Base-by-base conservation (phyloP, 1,140 invertebrate genomes). In the Contarinia nasturtii region DNA sequence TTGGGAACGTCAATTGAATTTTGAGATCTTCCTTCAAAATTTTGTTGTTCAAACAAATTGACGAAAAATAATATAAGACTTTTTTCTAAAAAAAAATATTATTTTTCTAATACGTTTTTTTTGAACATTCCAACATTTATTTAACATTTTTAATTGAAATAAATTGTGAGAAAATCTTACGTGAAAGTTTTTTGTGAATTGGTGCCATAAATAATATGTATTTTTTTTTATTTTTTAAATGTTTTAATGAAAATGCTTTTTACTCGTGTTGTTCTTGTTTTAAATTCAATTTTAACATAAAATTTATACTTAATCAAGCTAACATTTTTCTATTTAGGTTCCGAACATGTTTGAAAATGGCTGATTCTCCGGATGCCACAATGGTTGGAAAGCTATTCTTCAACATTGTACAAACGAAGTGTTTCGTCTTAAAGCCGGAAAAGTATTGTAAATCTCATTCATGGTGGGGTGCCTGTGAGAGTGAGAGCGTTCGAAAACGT, bases 341-440 rank as follows among this genome's bases (percentile, higher is more conserved):
- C 61, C 79, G 88, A 45, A 78, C 86, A 2, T 96, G 91, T 57
- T 67, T 96, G 48, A 92, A 92, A 59, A 76, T 86, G 65, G 79
- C 86, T 0, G 74, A 78, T 49, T 84, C 86, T 0, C 79, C 80
- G 3, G 76, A 86, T 1, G 80, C 89, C 0, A 87, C 90, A 57
- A 74, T 93, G 50, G 86, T 95, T 54, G 90, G 91, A 2, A 86
- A 86, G 57, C 68, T 95, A 7, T 95, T 91, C 68, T 96, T 96
- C 71, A 91, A 94, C 61, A 71, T 93, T 1, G 77, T 94, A 2
- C 86, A 90, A 58, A 90, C 84, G 0, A 85, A 90, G 56, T 95
- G 90, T 58, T 95, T 95, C 63, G 73, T 86, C 1, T 64, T 95
- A 12, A 86, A 86, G 55, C 71, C 75, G 1, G 76, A 84, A 50